These are phyloP conservation scores for Urosaurus nigricauda DNA, from an alignment of 2,797 vertebrate genomes.

Conservation along the genomic window DNA sequence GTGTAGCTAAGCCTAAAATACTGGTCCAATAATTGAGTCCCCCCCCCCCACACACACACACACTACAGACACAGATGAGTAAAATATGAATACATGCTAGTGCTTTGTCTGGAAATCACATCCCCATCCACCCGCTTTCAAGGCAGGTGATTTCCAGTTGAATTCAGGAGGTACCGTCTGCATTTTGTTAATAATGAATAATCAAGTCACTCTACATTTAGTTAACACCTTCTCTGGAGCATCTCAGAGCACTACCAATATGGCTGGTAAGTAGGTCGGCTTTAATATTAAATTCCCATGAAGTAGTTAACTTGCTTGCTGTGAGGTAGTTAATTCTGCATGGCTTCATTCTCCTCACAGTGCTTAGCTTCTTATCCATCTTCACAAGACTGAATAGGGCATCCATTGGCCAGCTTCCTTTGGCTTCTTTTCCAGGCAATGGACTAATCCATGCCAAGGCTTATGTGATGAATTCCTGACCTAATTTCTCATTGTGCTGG, in stretches of 20 bases:
- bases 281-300: conserved; percentile 35
- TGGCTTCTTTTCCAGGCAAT: not conserved
- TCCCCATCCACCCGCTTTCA: conserved; percentile 12
- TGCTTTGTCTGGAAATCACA: conserved; percentile 2
- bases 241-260: conserved; percentile 17
- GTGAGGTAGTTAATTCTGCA: conserved; percentile 27
- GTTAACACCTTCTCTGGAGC: conserved; percentile 40
- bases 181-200: conserved; percentile 51
- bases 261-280: conserved; percentile 46
- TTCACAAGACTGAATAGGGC: not conserved
- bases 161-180: conserved; percentile 15
- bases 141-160: conserved; percentile 9
- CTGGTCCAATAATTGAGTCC: rapidly evolving
- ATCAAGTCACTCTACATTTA: conserved; percentile 44
- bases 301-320: conserved; percentile 25
- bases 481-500: conserved; percentile 8
- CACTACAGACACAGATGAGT: not conserved
- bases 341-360: conserved; percentile 20
- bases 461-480: not conserved
- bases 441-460: not conserved
- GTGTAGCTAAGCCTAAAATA: not conserved
- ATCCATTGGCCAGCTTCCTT: not conserved
- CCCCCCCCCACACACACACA: too few relatives aligned
- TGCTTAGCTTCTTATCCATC: not conserved
- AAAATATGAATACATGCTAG: not conserved